These are phyloP conservation scores for Eumeta japonica DNA, from an alignment of 1,140 invertebrate genomes.

Conservation along the genomic window DNA sequence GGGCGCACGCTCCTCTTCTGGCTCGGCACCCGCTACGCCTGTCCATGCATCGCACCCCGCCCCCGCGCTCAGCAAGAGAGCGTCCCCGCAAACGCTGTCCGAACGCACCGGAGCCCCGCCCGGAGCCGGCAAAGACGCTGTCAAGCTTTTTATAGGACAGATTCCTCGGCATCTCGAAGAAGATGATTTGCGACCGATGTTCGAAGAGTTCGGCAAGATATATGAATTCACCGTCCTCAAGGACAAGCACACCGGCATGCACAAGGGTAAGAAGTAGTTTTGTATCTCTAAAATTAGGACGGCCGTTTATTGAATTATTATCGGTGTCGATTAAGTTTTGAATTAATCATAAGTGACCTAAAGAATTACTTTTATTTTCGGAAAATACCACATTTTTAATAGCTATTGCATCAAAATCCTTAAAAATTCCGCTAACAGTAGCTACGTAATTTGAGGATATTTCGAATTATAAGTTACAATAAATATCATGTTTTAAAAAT, in stretches of 20 bases:
- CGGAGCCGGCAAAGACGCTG: conserved; percentile 60
- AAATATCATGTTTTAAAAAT: no score
- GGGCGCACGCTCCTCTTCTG: conserved; percentile 19
- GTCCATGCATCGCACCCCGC: conserved; percentile 24
- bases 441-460: no score
- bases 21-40: conserved; percentile 24
- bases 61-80: conserved; percentile 9
- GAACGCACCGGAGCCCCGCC: conserved; percentile 45
- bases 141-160: conserved; percentile 91
- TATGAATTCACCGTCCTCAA: conserved; percentile 92
- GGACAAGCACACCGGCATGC: conserved; percentile 90
- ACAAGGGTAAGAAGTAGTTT: conserved; percentile 82
- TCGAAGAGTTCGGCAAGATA: conserved; percentile 91
- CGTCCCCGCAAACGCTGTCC: conserved; percentile 26
- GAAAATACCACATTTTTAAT: no score
- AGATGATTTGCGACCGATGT: conserved; percentile 84
- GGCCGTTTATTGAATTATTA: no score
- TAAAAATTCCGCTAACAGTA: no score
- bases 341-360: no score
- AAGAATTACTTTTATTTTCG: no score
- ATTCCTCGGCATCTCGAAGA: conserved; percentile 89
- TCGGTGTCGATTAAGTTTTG: no score
- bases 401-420: no score
- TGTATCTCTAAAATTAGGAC: no score
- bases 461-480: no score